These are phyloP conservation scores for Limosa lapponica DNA, from an alignment of 2,797 vertebrate genomes.

Conservation along the genomic window DNA sequence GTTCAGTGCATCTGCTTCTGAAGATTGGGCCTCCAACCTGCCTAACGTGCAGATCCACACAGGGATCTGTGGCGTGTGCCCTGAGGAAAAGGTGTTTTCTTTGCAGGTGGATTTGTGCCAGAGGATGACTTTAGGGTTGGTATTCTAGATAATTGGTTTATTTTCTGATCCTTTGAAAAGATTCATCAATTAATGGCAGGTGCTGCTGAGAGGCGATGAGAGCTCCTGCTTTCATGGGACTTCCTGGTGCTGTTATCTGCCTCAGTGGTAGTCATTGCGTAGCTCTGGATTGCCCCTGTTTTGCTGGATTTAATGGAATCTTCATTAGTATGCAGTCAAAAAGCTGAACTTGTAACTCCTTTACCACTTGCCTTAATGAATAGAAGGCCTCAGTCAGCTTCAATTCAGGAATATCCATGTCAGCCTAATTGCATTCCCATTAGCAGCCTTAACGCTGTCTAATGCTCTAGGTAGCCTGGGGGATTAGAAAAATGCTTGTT, in stretches of 20 bases:
- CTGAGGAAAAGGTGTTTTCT: constrained; percentile 23
- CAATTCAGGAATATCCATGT: constrained; percentile 61
- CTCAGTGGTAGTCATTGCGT: not conserved
- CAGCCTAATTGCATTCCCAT: constrained; percentile 62
- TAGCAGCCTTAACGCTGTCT: constrained; percentile 32
- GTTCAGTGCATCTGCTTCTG: not conserved
- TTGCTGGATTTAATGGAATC: not conserved
- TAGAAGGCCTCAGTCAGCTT: constrained; percentile 38
- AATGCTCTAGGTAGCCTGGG: constrained; percentile 16
- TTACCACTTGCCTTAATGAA: constrained; percentile 22
- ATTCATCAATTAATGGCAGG: not conserved
- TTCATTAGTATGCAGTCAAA: constrained; percentile 6
- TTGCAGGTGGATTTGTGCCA: constrained; percentile 29
- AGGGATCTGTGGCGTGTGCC: not conserved
- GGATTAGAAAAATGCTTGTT: constrained; percentile 50
- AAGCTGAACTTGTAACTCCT: constrained; percentile 33
- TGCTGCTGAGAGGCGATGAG: not conserved
- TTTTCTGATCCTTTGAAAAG: constrained; percentile 41
- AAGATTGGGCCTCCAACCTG: not conserved
- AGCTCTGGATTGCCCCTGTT: not conserved
- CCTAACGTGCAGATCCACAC: not conserved
- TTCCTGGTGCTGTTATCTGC: not conserved
- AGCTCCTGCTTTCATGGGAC: not conserved
- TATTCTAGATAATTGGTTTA: constrained; percentile 47
- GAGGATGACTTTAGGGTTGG: constrained; percentile 7